phyloP scores from a whole-genome alignment of 2,797 vertebrate genomes.

The Danio kyathit region DNA sequence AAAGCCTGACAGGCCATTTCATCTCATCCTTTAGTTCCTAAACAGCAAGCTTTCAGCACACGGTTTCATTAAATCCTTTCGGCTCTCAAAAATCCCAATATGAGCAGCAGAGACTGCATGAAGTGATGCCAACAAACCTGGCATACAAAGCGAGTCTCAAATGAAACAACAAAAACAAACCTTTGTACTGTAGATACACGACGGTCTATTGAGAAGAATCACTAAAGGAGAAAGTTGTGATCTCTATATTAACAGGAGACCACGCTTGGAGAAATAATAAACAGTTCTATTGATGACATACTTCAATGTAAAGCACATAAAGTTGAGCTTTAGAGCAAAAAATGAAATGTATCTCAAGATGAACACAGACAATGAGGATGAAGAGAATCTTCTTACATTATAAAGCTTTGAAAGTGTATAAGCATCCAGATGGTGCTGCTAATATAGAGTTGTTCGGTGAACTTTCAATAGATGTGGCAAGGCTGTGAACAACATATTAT shows the following conservation, averaged over 20 bases:
- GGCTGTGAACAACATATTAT: constrained; percentile 4
- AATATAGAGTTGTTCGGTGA: not conserved
- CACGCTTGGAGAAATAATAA: constrained; percentile 4
- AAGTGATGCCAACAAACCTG: constrained; percentile 34
- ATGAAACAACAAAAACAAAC: constrained; percentile 34
- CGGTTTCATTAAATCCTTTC: constrained; percentile 8
- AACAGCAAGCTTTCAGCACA: constrained; percentile 12
- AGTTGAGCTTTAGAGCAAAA: constrained; percentile 23
- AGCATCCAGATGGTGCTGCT: not conserved
- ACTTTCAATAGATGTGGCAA: not conserved
- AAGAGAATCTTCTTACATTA: not conserved
- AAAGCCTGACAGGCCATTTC: constrained; percentile 14
- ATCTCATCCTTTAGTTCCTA: constrained; percentile 12
- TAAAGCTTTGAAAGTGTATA: not conserved
- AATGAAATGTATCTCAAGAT: not conserved
- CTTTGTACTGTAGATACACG: constrained; percentile 42
- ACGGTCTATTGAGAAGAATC: constrained; percentile 34
- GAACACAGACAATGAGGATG: not conserved
- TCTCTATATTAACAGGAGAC: constrained; percentile 31
- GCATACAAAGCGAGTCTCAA: constrained; percentile 23
- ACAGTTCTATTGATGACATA: constrained; percentile 28
- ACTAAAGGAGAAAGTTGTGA: constrained; percentile 34
- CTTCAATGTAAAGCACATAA: constrained; percentile 12
- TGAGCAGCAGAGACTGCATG: constrained; percentile 3
- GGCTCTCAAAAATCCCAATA: constrained; percentile 23